Evolutionary conservation across 2,797 vertebrate species (phyloP).

Genomic region (Chaetophractus vellerosus): DNA sequence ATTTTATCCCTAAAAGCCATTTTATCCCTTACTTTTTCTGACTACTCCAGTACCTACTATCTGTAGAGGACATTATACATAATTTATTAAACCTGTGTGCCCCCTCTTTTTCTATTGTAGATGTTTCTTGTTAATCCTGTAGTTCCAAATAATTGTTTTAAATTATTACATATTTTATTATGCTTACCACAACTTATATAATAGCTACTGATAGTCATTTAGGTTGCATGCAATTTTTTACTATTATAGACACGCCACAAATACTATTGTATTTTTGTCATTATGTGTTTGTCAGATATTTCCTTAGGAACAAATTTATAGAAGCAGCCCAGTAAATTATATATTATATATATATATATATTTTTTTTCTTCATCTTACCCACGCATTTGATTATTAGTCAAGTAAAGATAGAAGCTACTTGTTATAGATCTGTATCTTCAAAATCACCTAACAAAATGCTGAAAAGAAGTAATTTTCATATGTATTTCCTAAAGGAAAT

Average conservation of each 20-base stretch:
- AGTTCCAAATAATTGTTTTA: slow-evolving; percentile 38
- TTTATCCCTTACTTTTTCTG: neutral
- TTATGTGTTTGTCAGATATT: neutral
- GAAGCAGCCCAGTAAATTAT: neutral
- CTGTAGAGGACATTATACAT: neutral
- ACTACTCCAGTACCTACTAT: neutral
- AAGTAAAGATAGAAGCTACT: neutral
- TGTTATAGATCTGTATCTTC: neutral
- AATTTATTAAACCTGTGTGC: neutral
- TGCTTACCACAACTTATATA: neutral
- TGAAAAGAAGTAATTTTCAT: slow-evolving; percentile 15
- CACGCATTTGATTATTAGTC: neutral
- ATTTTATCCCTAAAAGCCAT: neutral
- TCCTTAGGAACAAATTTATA: slow-evolving; percentile 50
- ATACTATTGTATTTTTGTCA: neutral
- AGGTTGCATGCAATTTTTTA: neutral
- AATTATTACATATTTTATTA: slow-evolving; percentile 27
- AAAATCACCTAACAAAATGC: slow-evolving; percentile 25
- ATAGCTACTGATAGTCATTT: neutral
- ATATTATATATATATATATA: too few species aligned
- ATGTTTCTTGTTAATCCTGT: slow-evolving; percentile 26
- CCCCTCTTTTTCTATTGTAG: neutral
- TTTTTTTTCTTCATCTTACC: neutral
- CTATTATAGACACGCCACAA: slow-evolving; percentile 26
- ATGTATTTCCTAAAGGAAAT: slow-evolving; percentile 47